phyloP scores from a whole-genome alignment of 2,797 vertebrate species.

The Melanotaenia boesemani region DNA sequence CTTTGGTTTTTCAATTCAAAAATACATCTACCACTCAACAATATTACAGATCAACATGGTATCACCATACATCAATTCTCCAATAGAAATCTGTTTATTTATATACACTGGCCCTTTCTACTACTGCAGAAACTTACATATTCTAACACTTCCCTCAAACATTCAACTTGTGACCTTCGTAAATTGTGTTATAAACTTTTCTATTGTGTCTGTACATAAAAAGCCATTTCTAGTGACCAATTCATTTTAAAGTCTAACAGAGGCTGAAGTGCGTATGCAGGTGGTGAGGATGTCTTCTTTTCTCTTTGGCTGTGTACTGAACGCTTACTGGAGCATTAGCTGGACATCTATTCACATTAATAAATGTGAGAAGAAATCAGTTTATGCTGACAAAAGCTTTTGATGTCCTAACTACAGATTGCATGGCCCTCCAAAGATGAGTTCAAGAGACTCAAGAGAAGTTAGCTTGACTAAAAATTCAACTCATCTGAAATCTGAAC shows the following conservation, averaged over 20 bases:
- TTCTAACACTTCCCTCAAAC: conserved; percentile 29
- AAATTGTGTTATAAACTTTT: conserved; percentile 22
- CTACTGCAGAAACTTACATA: conserved; percentile 36
- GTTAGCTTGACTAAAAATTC: conserved; percentile 55
- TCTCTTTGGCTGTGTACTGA: conserved; percentile 39
- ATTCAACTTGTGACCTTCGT: conserved; percentile 8
- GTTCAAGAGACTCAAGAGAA: conserved; percentile 42
- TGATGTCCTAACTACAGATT: conserved; percentile 58
- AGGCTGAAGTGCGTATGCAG: conserved; percentile 77
- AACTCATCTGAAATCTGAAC: conserved; percentile 53
- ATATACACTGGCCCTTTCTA: conserved; percentile 55
- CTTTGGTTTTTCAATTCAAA: conserved; percentile 25
- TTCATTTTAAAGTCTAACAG: conserved; percentile 42
- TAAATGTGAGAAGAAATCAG: conserved; percentile 44
- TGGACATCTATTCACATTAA: conserved; percentile 59
- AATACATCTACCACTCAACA: conserved; percentile 37
- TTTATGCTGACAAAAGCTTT: conserved; percentile 54
- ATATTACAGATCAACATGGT: conserved; percentile 42
- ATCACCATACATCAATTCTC: conserved; percentile 38
- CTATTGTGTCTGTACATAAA: conserved; percentile 29
- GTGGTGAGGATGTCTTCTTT: conserved; percentile 63
- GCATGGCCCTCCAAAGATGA: conserved; percentile 51
- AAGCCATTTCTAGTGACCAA: conserved; percentile 50
- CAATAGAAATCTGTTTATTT: conserved; percentile 46
- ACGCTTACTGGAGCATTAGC: conserved; percentile 50